Conservation (phyloP, 1,140 invertebrate species). For the Drosophila murphyi region DNA sequence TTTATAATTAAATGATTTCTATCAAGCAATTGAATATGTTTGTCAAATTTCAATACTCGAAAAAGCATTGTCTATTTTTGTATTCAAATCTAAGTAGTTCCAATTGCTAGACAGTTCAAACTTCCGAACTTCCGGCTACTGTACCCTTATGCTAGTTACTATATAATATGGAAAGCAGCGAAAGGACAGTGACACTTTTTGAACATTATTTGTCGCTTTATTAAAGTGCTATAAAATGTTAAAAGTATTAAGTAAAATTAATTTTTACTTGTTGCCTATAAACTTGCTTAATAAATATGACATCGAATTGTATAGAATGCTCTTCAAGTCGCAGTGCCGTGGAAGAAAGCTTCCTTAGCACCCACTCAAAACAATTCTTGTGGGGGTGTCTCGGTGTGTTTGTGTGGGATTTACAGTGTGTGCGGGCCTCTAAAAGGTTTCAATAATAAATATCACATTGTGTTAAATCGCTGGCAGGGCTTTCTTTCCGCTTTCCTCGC, state of each 20-base stretch:
- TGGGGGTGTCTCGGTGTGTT: conserved; percentile 63
- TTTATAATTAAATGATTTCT: no score
- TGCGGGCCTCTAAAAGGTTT: conserved; percentile 65
- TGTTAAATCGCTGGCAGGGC: conserved; percentile 64
- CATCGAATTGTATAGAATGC: conserved; percentile 66
- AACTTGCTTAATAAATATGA: conserved; percentile 70
- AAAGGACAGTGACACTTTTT: conserved; percentile 26
- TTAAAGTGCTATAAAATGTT: conserved; percentile 53
- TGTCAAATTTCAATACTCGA: no score
- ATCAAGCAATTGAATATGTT: no score
- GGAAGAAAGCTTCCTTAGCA: conserved; percentile 36
- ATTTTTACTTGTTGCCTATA: conserved; percentile 60
- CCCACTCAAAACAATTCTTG: conserved; percentile 69
- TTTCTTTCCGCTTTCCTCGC: conserved; percentile 10
- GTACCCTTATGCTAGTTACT: no score
- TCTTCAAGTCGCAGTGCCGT: conserved; percentile 60
- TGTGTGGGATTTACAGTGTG: conserved; percentile 35
- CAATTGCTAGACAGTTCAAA: no score
- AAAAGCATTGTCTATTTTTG: no score
- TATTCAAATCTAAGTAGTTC: no score
- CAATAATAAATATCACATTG: conserved; percentile 83
- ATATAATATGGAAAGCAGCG: conserved; percentile 2
- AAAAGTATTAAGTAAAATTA: conserved; percentile 57
- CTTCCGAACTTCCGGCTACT: no score
- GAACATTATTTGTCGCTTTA: conserved; percentile 51